These are phyloP conservation scores for Sardina pilchardus DNA, from an alignment of 2,113 vertebrate genomes.

Conservation along the genomic window DNA sequence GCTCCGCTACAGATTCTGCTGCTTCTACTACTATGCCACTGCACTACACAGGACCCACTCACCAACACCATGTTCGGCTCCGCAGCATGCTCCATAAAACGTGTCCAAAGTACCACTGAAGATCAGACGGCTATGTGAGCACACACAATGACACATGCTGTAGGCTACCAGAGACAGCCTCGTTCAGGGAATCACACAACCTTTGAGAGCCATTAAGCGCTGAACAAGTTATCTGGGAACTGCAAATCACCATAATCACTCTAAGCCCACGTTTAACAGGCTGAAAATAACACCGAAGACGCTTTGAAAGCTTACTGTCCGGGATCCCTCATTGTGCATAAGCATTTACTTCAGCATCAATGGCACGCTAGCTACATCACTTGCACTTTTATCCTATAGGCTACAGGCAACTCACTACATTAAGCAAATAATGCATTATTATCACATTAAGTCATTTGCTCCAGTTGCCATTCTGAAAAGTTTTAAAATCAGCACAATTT, in stretches of 20 bases:
- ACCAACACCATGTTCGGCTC: background rate
- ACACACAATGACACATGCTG: background rate
- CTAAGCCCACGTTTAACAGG: slow-evolving; percentile 60
- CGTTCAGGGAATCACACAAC: background rate
- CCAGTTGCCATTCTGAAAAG: too few relatives aligned
- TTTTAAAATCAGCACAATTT: background rate
- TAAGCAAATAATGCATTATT: background rate
- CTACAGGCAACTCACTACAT: background rate
- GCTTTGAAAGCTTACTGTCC: slow-evolving; percentile 39
- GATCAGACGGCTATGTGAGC: slow-evolving; percentile 16
- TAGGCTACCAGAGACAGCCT: background rate
- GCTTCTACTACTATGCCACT: background rate
- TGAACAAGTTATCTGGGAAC: background rate
- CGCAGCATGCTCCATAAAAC: background rate
- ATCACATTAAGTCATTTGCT: background rate
- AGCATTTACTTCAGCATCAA: background rate
- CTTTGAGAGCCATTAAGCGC: slow-evolving; percentile 41
- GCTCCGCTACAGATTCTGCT: background rate
- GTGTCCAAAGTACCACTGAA: background rate
- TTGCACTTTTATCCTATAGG: background rate
- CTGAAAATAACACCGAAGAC: slow-evolving; percentile 65
- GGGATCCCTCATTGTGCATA: background rate
- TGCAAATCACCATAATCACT: background rate
- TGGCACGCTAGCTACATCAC: background rate
- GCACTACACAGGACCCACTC: background rate